Percentiles rank a stretch among this genome's conserved stretches.
Conservation (phyloP, 2,113 vertebrate genomes). For the Pitta sordida region DNA sequence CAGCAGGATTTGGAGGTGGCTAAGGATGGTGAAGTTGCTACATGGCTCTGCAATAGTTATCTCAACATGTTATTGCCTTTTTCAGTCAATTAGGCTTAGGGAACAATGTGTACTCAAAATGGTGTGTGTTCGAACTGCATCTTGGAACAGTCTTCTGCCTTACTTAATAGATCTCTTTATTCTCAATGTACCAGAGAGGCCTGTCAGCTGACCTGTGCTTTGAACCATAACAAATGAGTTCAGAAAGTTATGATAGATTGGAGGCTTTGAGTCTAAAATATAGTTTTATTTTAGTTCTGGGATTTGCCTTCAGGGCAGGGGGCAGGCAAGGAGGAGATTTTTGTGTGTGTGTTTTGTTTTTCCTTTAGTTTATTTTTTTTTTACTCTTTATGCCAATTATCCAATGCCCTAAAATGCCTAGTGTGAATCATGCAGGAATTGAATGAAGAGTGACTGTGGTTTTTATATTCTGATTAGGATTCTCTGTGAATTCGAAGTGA, state of each 20-base stretch:
- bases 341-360: neutral
- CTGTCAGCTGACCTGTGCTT: conserved; percentile 43
- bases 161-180: conserved; percentile 40
- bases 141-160: neutral
- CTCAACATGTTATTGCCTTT: neutral
- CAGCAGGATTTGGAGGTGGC: neutral
- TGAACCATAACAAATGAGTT: conserved; percentile 35
- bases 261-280: neutral
- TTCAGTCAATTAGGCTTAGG: conserved; percentile 35
- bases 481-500: neutral
- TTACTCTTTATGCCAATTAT: neutral
- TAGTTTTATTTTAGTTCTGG: neutral
- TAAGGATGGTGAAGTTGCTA: neutral
- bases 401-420: neutral
- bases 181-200: neutral
- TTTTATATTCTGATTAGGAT: neutral
- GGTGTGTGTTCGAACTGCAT: conserved; percentile 16
- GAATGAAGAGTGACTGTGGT: neutral
- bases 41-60: neutral
- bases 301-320: rapidly evolving
- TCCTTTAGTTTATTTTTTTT: neutral
- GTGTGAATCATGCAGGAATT: neutral
- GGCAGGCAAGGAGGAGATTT: too few relatives aligned
- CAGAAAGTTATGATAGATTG: neutral
- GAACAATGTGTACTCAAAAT: conserved; percentile 40